phyloP scores from a whole-genome alignment of 2,113 vertebrate species.

The Chaetodon trifascialis region DNA sequence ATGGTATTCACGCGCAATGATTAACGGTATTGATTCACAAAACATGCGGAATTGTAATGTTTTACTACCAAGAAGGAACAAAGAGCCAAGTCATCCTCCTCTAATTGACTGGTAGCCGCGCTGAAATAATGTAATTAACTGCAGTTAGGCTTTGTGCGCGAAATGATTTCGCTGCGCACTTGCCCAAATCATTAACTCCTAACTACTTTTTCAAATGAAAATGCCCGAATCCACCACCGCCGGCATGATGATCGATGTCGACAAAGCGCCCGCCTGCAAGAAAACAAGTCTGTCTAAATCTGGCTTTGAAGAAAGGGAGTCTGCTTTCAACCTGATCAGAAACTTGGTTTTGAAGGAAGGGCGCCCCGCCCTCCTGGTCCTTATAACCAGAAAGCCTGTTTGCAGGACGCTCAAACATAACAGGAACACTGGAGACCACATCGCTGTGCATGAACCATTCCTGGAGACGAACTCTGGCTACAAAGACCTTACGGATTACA shows the following conservation, averaged over 20 bases:
- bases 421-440: conserved; percentile 76
- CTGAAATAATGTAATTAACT: conserved; percentile 43
- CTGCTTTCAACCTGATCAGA: conserved; percentile 69
- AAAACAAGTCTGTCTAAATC: conserved; percentile 51
- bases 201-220: conserved; percentile 40
- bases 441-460: conserved; percentile 60
- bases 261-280: conserved; percentile 17
- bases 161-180: conserved; percentile 5
- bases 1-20: conserved; percentile 28
- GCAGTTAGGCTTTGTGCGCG: neutral
- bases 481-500: conserved; percentile 78
- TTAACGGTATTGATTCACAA: conserved; percentile 48
- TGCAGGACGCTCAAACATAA: conserved; percentile 75
- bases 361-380: conserved; percentile 82
- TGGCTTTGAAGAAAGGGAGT: conserved; percentile 48
- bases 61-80: neutral
- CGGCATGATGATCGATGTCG: conserved; percentile 39
- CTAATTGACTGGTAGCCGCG: conserved; percentile 27
- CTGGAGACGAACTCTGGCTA: conserved; percentile 65
- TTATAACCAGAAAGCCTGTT: conserved; percentile 83
- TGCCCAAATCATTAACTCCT: conserved; percentile 50
- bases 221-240: neutral
- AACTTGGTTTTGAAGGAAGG: conserved; percentile 77
- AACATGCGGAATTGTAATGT: conserved; percentile 31
- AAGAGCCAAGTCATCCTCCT: conserved; percentile 9